phyloP scores from a whole-genome alignment of 2,888 invertebrate genomes.

The Scaptomyza caliginosa region DNA sequence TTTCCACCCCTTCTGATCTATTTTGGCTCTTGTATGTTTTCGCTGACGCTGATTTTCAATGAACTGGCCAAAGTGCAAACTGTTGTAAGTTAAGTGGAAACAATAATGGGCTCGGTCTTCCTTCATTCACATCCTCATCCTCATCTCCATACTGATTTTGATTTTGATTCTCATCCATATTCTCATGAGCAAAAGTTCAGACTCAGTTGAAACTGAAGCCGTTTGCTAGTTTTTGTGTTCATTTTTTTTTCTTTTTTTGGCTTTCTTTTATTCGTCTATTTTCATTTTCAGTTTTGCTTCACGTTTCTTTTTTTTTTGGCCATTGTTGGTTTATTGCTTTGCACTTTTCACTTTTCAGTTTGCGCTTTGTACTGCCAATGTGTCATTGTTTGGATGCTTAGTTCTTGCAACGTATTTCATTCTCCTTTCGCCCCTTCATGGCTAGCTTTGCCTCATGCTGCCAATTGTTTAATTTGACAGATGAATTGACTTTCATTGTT shows the following conservation, averaged over 20 bases:
- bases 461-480: slow-evolving; percentile 72
- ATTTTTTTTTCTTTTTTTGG: slow-evolving; percentile 26
- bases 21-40: slow-evolving; percentile 48
- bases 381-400: slow-evolving; percentile 58
- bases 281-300: slow-evolving; percentile 21
- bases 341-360: slow-evolving; percentile 52
- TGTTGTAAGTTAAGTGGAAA: slow-evolving; percentile 82
- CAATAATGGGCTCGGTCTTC: slow-evolving; percentile 75
- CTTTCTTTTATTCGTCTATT: slow-evolving; percentile 30
- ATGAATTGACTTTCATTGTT: slow-evolving; percentile 62
- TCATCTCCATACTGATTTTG: slow-evolving; percentile 5
- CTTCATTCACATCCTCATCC: background rate
- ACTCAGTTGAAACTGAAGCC: slow-evolving; percentile 24
- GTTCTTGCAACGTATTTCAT: slow-evolving; percentile 43
- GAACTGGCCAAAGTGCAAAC: slow-evolving; percentile 78
- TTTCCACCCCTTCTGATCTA: slow-evolving; percentile 51
- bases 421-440: slow-evolving; percentile 2
- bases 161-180: slow-evolving; percentile 14
- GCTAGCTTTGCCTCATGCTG: slow-evolving; percentile 3
- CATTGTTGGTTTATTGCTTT: slow-evolving; percentile 60
- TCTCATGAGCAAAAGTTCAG: slow-evolving; percentile 17
- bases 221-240: slow-evolving; percentile 35
- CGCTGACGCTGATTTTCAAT: slow-evolving; percentile 44
- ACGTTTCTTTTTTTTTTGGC: slow-evolving; percentile 15
- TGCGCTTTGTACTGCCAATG: slow-evolving; percentile 42